Percentiles rank a stretch among this genome's conserved stretches.
Conservation (phyloP, 2,797 vertebrate genomes). For the Pampus argenteus region DNA sequence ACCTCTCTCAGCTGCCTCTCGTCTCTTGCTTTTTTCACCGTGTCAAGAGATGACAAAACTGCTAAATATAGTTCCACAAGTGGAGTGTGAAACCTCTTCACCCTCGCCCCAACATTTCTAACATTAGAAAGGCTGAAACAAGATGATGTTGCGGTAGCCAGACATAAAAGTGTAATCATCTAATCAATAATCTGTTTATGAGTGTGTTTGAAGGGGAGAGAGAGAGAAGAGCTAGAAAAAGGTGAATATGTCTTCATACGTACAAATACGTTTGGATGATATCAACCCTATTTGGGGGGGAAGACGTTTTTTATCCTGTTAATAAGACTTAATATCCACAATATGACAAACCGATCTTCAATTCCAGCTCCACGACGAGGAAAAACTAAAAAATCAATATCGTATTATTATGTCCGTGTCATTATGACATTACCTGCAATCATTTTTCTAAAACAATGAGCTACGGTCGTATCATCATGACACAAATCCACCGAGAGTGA, state of each 20-base stretch:
- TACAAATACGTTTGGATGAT: too few species aligned
- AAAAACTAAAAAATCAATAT: neutral
- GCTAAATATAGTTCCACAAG: slow-evolving; percentile 71
- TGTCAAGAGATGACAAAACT: slow-evolving; percentile 63
- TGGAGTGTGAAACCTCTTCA: slow-evolving; percentile 64
- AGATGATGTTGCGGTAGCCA: slow-evolving; percentile 23
- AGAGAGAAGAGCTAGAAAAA: too few species aligned
- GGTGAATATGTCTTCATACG: too few species aligned
- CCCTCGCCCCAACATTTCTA: slow-evolving; percentile 42
- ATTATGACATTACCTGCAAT: neutral
- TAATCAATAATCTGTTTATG: neutral
- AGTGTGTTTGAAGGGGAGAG: neutral
- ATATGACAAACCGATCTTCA: neutral
- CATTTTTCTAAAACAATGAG: neutral
- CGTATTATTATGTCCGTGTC: neutral
- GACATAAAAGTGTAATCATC: slow-evolving; percentile 21
- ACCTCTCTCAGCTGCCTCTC: slow-evolving; percentile 74
- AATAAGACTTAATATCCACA: neutral
- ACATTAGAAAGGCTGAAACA: slow-evolving; percentile 18
- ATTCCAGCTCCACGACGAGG: neutral
- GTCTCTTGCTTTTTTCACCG: slow-evolving; percentile 62
- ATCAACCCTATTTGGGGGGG: too few species aligned
- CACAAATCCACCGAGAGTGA: neutral
- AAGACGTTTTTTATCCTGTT: neutral
- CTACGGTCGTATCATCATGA: neutral